Conservation (phyloP, 2,797 vertebrate genomes). For the Otolemur crassicaudatus region DNA sequence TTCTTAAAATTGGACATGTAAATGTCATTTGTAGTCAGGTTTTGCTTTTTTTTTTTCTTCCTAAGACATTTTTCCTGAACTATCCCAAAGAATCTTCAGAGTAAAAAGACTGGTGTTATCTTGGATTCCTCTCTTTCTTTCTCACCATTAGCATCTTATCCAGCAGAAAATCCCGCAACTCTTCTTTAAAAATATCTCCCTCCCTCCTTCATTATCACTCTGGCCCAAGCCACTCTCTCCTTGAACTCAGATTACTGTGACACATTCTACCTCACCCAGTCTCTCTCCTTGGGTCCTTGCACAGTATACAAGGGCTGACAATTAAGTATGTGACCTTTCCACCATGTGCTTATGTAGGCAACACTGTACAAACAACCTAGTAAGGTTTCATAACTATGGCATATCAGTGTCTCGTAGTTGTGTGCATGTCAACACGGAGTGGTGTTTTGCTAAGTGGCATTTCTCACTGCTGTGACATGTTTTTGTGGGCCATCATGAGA, state of each 20-base stretch:
- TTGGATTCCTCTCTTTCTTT: not conserved
- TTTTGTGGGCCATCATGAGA: too few relatives aligned
- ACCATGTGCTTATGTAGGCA: too few relatives aligned
- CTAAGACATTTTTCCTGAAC: not conserved
- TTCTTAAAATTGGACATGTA: not conserved
- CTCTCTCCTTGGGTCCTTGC: not conserved
- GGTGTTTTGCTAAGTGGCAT: too few relatives aligned
- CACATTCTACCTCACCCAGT: not conserved
- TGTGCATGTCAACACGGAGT: too few relatives aligned
- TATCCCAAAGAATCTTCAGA: not conserved
- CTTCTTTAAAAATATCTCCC: not conserved
- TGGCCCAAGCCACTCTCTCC: not conserved
- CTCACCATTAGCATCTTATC: not conserved
- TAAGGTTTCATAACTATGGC: too few relatives aligned
- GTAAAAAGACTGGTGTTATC: not conserved
- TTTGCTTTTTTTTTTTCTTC: not conserved
- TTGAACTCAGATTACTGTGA: not conserved
- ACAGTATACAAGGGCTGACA: too few relatives aligned
- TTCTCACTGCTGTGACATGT: too few relatives aligned
- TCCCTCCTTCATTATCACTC: not conserved
- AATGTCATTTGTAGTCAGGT: not conserved
- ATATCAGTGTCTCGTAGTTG: too few relatives aligned
- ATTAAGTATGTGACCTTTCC: too few relatives aligned
- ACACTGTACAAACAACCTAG: too few relatives aligned
- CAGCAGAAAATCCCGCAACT: not conserved